Conservation (phyloP, 1,140 invertebrate genomes). For the Oryctes rhinoceros region DNA sequence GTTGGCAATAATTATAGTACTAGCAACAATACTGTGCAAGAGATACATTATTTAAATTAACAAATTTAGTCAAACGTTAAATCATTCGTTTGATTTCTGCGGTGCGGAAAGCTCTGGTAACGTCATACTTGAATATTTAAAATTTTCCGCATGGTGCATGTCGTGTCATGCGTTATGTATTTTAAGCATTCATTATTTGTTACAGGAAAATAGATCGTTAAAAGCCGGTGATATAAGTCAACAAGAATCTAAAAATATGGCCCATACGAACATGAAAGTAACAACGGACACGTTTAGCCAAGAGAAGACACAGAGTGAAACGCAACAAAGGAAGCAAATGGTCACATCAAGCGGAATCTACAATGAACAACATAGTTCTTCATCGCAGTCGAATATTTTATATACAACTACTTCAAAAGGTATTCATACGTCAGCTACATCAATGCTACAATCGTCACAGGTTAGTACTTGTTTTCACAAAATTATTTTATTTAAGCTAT, state of each 20-base stretch:
- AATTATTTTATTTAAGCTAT: background rate
- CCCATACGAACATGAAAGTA: constrained; percentile 76
- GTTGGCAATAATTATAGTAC: too few relatives aligned
- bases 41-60: too few relatives aligned
- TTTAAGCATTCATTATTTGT: constrained; percentile 49
- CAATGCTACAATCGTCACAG: constrained; percentile 49
- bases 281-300: constrained; percentile 86
- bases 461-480: too few relatives aligned
- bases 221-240: constrained; percentile 84
- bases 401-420: constrained; percentile 79
- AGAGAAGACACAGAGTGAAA: constrained; percentile 84
- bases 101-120: too few relatives aligned
- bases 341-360: constrained; percentile 80
- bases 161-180: too few relatives aligned
- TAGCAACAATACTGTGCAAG: too few relatives aligned
- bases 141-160: background rate
- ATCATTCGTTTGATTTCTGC: too few relatives aligned
- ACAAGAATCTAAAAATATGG: constrained; percentile 83
- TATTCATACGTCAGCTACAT: constrained; percentile 59
- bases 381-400: constrained; percentile 74
- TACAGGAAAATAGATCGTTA: constrained; percentile 80
- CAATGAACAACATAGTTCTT: constrained; percentile 78
- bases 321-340: constrained; percentile 84
- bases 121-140: background rate
- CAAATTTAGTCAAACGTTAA: too few relatives aligned